Base-by-base conservation (phyloP, 2,888 invertebrate genomes). In the Cryptops parisi region DNA sequence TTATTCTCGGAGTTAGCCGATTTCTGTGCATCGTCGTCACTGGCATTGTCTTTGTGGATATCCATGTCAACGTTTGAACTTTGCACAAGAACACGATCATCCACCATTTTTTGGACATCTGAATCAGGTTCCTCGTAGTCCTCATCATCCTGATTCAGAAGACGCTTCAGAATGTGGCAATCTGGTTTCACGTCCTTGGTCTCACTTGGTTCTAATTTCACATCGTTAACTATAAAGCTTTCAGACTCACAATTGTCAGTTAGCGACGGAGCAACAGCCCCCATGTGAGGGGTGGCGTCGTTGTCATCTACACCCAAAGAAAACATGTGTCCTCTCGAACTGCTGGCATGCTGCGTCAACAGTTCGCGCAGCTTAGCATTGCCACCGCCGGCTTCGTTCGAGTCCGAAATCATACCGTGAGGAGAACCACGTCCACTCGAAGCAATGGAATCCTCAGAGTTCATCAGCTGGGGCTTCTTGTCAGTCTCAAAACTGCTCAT, bases 141-240 rank as follows among this genome's bases (percentile, higher is more conserved):
- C 46, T 76, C 76, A 60, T 82, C 81, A 53, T 76, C 77, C 64
- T 79, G 78, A 63, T 80, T 80, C 58, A 82, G 70, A 64, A 82
- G 67, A 56, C 75, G 76, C 58, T 70, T 69, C 38, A 72, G 62
- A 55, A 72, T 63, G 53, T 63, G 62, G 50, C 55, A 57, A 19
- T 58, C 58, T 12, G 56, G 58, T n/a, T 54, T 57, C 19, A 56
- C 51, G 6, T 54, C 57, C 38, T 56, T 25, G 44, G 52, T 40
- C 43, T 61, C 60, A 23, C 23, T 26, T 17, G 38, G 2, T 22
- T 51, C 51, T 38, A 51, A 19, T 43, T 51, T 51, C 5, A 50
- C 6, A 25, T 43, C 44, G 9, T 17, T 26, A 26, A 17, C 22
- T 17, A 51, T 26, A 25, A 24, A 51, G 12, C 25, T 25, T 23